Conservation (phyloP, 2,888 invertebrate genomes). For the Melanostoma mellinum region DNA sequence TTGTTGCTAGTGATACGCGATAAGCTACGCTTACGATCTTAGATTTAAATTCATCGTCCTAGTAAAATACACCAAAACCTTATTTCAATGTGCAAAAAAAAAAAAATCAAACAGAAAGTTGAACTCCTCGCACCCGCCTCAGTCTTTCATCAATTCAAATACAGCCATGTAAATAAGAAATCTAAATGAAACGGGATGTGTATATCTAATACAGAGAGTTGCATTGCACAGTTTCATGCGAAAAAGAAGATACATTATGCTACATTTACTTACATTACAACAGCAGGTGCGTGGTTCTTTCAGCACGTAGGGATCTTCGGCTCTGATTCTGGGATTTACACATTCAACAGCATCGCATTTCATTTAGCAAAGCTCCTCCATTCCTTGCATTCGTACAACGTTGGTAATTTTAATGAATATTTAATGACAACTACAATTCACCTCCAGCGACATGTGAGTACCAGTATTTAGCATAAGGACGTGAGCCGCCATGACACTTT, state of each 20-base stretch:
- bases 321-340: slow-evolving; percentile 13
- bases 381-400: slow-evolving; percentile 13
- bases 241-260: slow-evolving; percentile 33
- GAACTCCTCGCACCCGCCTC: not conserved
- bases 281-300: slow-evolving; percentile 56
- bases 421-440: slow-evolving; percentile 71
- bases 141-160: not conserved
- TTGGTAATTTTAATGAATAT: slow-evolving; percentile 72
- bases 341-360: slow-evolving; percentile 32
- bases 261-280: slow-evolving; percentile 28
- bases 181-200: slow-evolving; percentile 35
- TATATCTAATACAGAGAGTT: slow-evolving; percentile 39
- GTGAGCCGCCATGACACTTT: slow-evolving; percentile 62
- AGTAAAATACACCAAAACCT: too few species aligned
- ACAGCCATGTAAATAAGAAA: not conserved
- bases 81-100: too few species aligned
- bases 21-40: too few species aligned
- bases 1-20: too few species aligned
- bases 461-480: slow-evolving; percentile 65
- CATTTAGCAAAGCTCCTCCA: slow-evolving; percentile 46
- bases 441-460: slow-evolving; percentile 42
- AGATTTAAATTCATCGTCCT: too few species aligned
- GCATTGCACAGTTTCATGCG: slow-evolving; percentile 21
- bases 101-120: too few species aligned
- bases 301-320: slow-evolving; percentile 14